Base-by-base conservation (phyloP, 2,113 vertebrate genomes). In the Pogonocichla stellata region DNA sequence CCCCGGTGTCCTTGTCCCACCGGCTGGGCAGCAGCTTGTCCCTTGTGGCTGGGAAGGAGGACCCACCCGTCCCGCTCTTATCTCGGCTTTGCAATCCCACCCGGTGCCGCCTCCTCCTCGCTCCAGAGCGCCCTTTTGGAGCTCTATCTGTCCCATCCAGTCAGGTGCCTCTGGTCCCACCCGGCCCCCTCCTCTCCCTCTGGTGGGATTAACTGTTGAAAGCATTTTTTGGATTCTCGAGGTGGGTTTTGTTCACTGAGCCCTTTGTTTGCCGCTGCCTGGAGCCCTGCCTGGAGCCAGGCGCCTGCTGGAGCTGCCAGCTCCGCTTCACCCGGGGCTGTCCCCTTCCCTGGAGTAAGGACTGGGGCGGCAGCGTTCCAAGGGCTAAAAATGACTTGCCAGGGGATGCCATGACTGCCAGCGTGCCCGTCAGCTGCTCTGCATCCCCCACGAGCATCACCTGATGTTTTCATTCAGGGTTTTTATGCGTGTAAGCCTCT, bases 141-240 rank as follows among this genome's bases (percentile, higher is more conserved):
- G 78, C 81, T 90, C 88, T 95, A 95, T 94, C 96, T 94, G 91
- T 42, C 50, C 61, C 69, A 1, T 19, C 6, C 95, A 97, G 45
- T 42, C 45, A 53, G 96, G 70, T 79, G 80, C 42, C 66, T 33
- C 73, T 19, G 57, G 65, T 88, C 45, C 80, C 91, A 56, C 72
- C 70, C 86, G 1, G 22, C 29, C 47, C 60, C 40, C 47, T 25
- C 66, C 65, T 72, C 42, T 80, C n/a, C 33, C 51, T 67, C 51
- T 20, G 5, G 0, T 14, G 70, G 93, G 93, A 93, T 95, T 93
- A 96, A 53, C 54, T 45, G 64, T 25, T 88, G 5, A 36, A 72
- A 86, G 69, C 88, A 77, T 77, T 81, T 90, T 92, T 90, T 29
- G 58, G 88, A 90, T 94, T 95, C 92, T 92, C 6, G 42, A 93